These are phyloP conservation scores for Cryptomyrus ogoouensis DNA, from an alignment of 2,113 vertebrate genomes.

Conservation along the genomic window DNA sequence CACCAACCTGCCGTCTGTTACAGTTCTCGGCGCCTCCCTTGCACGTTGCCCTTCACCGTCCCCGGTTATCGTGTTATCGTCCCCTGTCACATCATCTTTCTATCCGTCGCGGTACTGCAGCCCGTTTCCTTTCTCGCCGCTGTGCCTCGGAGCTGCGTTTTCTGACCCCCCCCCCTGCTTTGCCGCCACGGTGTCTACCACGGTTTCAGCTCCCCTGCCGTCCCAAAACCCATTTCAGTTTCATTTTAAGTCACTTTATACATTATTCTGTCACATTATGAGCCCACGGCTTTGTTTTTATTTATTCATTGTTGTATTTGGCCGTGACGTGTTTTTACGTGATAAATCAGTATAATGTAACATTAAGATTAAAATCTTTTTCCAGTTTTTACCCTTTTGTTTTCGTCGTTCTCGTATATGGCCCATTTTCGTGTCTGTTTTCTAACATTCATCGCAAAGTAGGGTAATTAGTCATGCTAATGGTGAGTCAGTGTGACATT, in stretches of 20 bases:
- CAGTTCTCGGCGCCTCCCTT: background rate
- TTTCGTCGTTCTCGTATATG: background rate
- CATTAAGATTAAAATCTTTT: background rate
- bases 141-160: background rate
- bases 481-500: background rate
- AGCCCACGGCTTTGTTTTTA: background rate
- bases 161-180: background rate
- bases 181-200: background rate
- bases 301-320: background rate
- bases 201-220: background rate
- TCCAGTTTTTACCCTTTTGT: background rate
- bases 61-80: background rate
- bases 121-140: background rate
- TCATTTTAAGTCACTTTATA: background rate
- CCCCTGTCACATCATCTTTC: background rate
- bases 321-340: background rate
- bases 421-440: background rate
- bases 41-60: background rate
- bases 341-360: background rate
- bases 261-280: background rate
- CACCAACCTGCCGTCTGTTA: background rate
- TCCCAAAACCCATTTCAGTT: background rate
- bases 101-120: background rate
- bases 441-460: conserved; percentile 1
- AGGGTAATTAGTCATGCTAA: conserved; percentile 12